A percentile compares a stretch with the other conserved stretches of the same genome.
Conservation (phyloP, 1,140 invertebrate genomes). For the Meteorus sp. region DNA sequence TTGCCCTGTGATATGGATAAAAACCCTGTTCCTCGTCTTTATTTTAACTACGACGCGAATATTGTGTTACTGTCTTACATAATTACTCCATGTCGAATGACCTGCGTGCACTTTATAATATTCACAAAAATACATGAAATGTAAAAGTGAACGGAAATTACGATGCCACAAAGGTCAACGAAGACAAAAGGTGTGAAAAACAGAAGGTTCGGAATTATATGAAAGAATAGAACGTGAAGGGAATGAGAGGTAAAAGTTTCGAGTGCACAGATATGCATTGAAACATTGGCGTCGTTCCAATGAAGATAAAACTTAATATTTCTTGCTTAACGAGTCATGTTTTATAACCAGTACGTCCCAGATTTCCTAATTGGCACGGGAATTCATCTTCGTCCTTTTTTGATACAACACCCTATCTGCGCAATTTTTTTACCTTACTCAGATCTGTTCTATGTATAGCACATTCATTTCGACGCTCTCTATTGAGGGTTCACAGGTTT, state of each 20-base stretch:
- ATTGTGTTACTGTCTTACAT: too few relatives aligned
- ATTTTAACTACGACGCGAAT: too few relatives aligned
- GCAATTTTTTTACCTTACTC: conserved; percentile 9
- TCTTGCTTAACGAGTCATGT: conserved; percentile 48
- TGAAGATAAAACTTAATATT: conserved; percentile 50
- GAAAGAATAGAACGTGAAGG: conserved; percentile 29
- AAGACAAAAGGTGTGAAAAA: neutral
- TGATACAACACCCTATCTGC: conserved; percentile 10
- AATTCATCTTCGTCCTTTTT: conserved; percentile 29
- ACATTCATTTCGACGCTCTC: neutral
- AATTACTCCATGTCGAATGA: too few relatives aligned
- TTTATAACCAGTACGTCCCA: conserved; percentile 43
- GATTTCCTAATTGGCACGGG: conserved; percentile 45
- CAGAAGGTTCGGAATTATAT: conserved; percentile 1
- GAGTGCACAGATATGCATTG: conserved; percentile 39
- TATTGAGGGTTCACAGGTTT: too few relatives aligned
- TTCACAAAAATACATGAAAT: too few relatives aligned
- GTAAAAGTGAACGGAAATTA: too few relatives aligned
- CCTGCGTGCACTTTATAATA: too few relatives aligned
- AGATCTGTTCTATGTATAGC: neutral
- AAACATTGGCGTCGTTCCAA: conserved; percentile 45
- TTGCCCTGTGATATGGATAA: too few relatives aligned
- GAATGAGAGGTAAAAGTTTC: conserved; percentile 23
- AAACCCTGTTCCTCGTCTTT: too few relatives aligned
- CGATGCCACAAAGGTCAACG: neutral